Evolutionary conservation across 2,797 vertebrate genomes (phyloP).

Genomic region (Rhincodon typus): DNA sequence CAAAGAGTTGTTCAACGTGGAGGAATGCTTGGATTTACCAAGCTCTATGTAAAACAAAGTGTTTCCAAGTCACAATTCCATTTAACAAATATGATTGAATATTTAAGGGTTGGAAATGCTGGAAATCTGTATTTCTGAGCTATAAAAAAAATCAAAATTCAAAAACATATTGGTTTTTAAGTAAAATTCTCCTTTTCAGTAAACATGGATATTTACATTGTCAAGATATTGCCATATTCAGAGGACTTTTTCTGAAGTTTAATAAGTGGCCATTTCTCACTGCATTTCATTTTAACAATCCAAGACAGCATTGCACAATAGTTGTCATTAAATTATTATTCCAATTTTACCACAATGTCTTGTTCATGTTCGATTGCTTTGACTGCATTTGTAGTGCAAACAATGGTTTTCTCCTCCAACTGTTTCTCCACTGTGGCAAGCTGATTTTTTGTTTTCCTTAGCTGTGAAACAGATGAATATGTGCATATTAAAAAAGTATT

Average conservation of each 20-base stretch:
- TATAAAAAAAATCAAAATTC: not conserved
- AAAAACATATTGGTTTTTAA: not conserved
- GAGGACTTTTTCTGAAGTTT: not conserved
- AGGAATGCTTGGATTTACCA: not conserved
- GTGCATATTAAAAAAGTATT: not conserved
- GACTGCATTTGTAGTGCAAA: slow-evolving; percentile 63
- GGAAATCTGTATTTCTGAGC: not conserved
- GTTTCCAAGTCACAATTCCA: not conserved
- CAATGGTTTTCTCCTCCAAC: slow-evolving; percentile 72
- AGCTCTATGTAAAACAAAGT: not conserved
- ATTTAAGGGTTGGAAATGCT: not conserved
- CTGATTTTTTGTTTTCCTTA: slow-evolving; percentile 72
- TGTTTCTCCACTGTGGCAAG: slow-evolving; percentile 71
- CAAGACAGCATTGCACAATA: not conserved
- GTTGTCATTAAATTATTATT: not conserved
- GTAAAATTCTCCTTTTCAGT: not conserved
- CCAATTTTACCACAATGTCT: slow-evolving; percentile 50
- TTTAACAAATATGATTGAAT: not conserved
- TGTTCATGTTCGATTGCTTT: slow-evolving; percentile 71
- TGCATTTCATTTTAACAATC: not conserved
- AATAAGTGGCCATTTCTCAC: not conserved
- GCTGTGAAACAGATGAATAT: slow-evolving; percentile 50
- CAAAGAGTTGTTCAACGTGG: too few species aligned
- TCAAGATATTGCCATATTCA: not conserved
- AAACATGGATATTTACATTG: not conserved